These are phyloP conservation scores for Vannuccia rotundouncinata DNA, from an alignment of 2,888 invertebrate genomes.

Conservation along the genomic window DNA sequence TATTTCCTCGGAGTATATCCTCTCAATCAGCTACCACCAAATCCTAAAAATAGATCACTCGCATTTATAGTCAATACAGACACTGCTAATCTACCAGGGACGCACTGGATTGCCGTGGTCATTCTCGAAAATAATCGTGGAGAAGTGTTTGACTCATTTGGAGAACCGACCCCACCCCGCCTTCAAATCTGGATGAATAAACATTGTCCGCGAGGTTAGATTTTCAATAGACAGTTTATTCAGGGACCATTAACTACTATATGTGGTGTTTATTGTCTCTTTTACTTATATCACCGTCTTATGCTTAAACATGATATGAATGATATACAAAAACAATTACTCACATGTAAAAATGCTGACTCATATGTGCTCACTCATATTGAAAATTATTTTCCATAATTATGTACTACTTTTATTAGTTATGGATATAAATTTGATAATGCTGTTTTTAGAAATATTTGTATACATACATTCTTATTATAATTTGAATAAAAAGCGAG, in stretches of 20 bases:
- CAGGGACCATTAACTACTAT: constrained; percentile 3
- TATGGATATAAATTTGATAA: no score
- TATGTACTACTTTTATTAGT: no score
- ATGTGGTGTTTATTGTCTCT: constrained; percentile 15
- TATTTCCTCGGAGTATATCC: neutral
- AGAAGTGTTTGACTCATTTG: constrained; percentile 15
- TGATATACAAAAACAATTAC: constrained; percentile 19
- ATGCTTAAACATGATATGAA: neutral
- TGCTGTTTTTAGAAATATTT: no score
- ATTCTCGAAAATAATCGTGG: neutral
- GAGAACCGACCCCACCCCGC: neutral
- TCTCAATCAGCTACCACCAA: neutral
- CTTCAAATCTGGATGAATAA: constrained; percentile 18
- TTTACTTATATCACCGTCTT: neutral
- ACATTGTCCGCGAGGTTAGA: neutral
- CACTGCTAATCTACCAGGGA: neutral
- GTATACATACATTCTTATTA: no score
- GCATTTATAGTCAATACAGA: neutral
- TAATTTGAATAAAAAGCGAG: no score
- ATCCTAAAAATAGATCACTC: neutral
- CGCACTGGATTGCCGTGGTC: neutral
- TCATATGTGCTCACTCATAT: neutral
- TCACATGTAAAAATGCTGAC: constrained; percentile 21
- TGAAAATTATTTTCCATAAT: no score
- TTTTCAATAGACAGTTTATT: constrained; percentile 11